Base-by-base conservation (phyloP, 2,888 invertebrate species). In the Salticus scenicus region DNA sequence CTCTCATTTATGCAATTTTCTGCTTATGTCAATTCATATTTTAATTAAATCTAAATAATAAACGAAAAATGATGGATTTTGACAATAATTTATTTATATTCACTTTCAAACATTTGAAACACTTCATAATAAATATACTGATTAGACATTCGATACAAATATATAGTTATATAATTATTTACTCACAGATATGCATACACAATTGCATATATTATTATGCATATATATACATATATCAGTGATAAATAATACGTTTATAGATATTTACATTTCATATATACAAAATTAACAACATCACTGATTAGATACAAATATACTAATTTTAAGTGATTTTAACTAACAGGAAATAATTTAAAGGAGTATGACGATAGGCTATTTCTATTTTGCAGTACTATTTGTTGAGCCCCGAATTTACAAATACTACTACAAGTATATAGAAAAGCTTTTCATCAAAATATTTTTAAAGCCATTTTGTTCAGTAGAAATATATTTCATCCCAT, bases 381-480 rank as follows among this genome's bases (percentile, higher is more conserved):
- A 69, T 51, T 31, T 70, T 51, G 27, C 47, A 57, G 57, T 69
- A 70, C n/a, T 31, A 77, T 77, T 70, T 84, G 83, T 72, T 72
- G 77, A 84, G 83, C 83, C 77, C 77, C 77, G 57, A 73, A 20
- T n/a, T 33, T 69, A 67, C 83, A 77, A 77, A 84, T 77, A 73
- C 14, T 77, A 57, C 67, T 24, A 66, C 77, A 41, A 57, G 47
- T 10, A 17, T 31, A 63, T 57, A 84, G 67, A 84, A 84, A 67
- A 67, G 33, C 12, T 33, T 66, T 33, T 27, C 42, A 27, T 33
- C 28, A 66, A 71, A 63, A 8, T 17, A 8, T 17, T 57, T 20
- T n/a, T n/a, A n/a, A n/a, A n/a, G n/a, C n/a, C n/a, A n/a, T n/a
- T n/a, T n/a, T n/a, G n/a, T n/a, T n/a, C n/a, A n/a, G n/a, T n/a